Conservation (phyloP, 2,113 vertebrate species). For the Dolichotis patagonum region DNA sequence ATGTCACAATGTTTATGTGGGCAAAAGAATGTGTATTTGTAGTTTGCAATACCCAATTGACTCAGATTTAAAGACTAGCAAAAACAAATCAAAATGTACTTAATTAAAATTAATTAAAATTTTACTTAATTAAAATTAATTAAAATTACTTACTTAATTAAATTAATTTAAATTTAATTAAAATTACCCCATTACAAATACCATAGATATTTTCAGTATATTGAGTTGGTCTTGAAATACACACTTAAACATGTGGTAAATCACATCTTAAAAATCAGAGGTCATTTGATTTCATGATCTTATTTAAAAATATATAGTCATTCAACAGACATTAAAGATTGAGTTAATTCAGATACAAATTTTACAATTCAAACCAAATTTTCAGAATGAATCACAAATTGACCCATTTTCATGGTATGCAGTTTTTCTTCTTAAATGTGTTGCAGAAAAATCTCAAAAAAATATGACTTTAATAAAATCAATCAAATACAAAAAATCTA, state of each 20-base stretch:
- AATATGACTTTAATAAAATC: neutral
- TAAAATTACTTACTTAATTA: too few relatives aligned
- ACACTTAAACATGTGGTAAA: neutral
- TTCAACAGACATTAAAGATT: neutral
- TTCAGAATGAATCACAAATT: neutral
- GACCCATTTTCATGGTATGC: neutral
- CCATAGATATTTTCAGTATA: neutral
- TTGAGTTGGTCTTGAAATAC: neutral
- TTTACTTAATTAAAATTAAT: too few relatives aligned
- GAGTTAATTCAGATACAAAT: neutral
- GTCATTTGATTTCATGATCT: conserved; percentile 13
- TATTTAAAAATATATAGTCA: neutral
- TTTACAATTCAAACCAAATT: neutral
- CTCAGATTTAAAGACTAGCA: neutral
- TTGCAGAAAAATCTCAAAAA: conserved; percentile 18
- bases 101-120: conserved; percentile 24
- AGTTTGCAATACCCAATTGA: neutral
- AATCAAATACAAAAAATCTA: neutral
- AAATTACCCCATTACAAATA: neutral
- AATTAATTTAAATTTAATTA: too few relatives aligned
- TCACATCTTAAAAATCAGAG: neutral
- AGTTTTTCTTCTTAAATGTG: neutral
- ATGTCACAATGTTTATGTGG: neutral
- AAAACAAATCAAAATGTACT: neutral
- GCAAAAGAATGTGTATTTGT: neutral